Evolutionary conservation across 1,140 invertebrate genomes (phyloP).

Genomic region (Bactericera cockerelli): DNA sequence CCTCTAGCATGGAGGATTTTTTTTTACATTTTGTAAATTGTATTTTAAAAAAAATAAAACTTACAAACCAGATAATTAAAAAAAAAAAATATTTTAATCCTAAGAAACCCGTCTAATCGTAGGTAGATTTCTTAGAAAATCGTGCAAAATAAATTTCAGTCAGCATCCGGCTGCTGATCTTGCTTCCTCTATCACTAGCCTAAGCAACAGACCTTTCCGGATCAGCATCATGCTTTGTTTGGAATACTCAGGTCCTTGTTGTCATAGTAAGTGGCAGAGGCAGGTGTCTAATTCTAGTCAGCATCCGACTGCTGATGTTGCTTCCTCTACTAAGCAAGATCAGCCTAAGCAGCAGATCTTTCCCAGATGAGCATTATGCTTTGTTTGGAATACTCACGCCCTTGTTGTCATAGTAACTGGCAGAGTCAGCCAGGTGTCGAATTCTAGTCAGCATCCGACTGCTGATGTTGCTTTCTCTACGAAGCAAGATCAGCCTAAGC

Average conservation of each 20-base stretch:
- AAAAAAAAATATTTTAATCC: too few species aligned
- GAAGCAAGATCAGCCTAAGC: too few species aligned
- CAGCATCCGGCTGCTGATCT: slow-evolving; percentile 36
- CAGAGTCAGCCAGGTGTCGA: slow-evolving; percentile 36
- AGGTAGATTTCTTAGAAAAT: too few species aligned
- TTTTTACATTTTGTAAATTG: too few species aligned
- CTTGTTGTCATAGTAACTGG: slow-evolving; percentile 17
- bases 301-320: slow-evolving; percentile 34
- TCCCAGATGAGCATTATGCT: not conserved
- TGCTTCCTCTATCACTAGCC: slow-evolving; percentile 29
- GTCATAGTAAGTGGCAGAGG: slow-evolving; percentile 49
- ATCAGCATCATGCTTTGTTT: not conserved
- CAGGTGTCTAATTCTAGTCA: slow-evolving; percentile 44
- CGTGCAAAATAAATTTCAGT: too few species aligned
- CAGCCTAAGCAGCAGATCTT: not conserved
- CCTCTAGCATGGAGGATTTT: too few species aligned
- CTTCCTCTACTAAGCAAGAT: slow-evolving; percentile 26
- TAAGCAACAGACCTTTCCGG: not conserved
- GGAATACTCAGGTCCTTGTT: slow-evolving; percentile 48
- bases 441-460: too few species aligned
- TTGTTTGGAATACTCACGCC: too few species aligned
- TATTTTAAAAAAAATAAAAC: too few species aligned
- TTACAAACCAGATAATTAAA: too few species aligned
- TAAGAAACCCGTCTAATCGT: too few species aligned
- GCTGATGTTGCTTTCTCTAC: too few species aligned